Base-by-base conservation (phyloP, 2,888 invertebrate genomes). In the Ophion ellenae region DNA sequence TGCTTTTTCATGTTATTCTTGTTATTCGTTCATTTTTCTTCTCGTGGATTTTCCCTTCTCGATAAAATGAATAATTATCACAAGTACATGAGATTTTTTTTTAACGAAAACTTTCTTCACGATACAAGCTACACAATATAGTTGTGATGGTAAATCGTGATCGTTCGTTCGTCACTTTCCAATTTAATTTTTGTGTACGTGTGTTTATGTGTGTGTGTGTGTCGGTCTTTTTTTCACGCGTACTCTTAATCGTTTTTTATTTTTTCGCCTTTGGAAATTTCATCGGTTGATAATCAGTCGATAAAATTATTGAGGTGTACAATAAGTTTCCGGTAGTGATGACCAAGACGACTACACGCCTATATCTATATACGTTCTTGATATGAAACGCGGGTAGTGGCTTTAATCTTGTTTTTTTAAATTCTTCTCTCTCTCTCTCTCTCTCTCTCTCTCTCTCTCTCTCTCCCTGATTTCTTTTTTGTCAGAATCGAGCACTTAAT, bases 311-410 rank as follows among this genome's bases (percentile, higher is more conserved):
- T 85, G 70, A 77, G 74, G 86, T 87, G 83, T 76, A 67, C 75
- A 80, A 85, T 80, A 32, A 78, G 78, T 78, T 84, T 78, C 69
- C 75, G 81, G 67, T 79, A 76, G 77, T 82, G 83, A 83, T 81
- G 85, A 80, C 76, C 63, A 83, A 84, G 67, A 76, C 81, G 84
- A 70, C 79, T 86, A 84, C 20, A 59, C 82, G 84, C 76, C 82
- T 86, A 83, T 83, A 67, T 86, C 69, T 45, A 69, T 67, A 75
- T 63, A 86, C 81, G 69, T 78, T 83, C 78, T 86, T 86, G 86
- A 86, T 86, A 86, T 86, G 87, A 66, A 84, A 86, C 76, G 86
- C 84, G 4, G 63, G 84, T 84, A 84, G 84, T 82, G 67, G 66
- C 73, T 70, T 70, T 75, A 75, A 40, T 59, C 14, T 57, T 28